These are phyloP conservation scores for Phrynocephalus forsythii DNA, from an alignment of 2,797 vertebrate species.

Conservation along the genomic window DNA sequence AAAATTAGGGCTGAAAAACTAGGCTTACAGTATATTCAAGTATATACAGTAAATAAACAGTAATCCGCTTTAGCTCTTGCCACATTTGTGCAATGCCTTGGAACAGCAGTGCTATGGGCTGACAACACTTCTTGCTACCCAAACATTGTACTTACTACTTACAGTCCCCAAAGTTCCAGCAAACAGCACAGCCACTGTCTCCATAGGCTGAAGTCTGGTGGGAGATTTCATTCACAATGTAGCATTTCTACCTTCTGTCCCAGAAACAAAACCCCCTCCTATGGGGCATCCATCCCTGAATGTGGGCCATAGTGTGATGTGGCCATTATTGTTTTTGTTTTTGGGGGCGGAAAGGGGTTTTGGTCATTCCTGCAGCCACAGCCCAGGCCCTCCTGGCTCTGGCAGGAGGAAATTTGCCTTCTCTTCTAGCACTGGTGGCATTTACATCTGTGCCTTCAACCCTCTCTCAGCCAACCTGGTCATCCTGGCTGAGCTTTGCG, in stretches of 20 bases:
- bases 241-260: no score
- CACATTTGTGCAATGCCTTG: not conserved
- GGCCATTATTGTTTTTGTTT: not conserved
- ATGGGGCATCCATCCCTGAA: not conserved
- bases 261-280: no score
- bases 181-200: no score
- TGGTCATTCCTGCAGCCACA: not conserved
- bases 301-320: not conserved
- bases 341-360: no score
- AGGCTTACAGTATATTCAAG: no score
- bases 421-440: conserved; percentile 58
- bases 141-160: conserved; percentile 80
- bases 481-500: conserved; percentile 53
- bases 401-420: conserved; percentile 66
- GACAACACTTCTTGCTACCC: not conserved
- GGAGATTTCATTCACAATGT: no score
- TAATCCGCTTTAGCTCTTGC: no score
- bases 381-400: not conserved
- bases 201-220: no score
- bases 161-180: no score
- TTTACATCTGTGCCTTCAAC: conserved; percentile 61
- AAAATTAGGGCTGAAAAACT: no score
- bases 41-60: no score
- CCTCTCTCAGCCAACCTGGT: conserved; percentile 54
- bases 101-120: not conserved